These are phyloP conservation scores for Sinocyclocheilus grahami DNA, from an alignment of 2,113 vertebrate species.

Conservation along the genomic window DNA sequence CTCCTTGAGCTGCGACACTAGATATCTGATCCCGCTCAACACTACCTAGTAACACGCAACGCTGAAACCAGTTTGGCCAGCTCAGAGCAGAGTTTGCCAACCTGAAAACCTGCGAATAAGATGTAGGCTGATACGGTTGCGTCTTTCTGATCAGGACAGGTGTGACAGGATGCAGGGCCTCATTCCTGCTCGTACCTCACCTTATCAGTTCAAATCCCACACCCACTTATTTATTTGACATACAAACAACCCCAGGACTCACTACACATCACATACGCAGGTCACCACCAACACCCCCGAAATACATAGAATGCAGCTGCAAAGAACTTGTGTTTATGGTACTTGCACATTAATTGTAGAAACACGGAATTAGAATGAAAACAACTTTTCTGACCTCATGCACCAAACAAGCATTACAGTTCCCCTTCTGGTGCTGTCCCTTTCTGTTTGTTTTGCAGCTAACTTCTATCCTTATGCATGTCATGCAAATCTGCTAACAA, in stretches of 20 bases:
- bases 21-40: conserved; percentile 38
- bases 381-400: background rate
- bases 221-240: background rate
- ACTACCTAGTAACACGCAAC: conserved; percentile 31
- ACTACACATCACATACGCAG: conserved; percentile 7
- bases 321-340: background rate
- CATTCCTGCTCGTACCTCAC: background rate
- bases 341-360: background rate
- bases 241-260: background rate
- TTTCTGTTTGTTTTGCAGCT: background rate
- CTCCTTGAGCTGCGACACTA: background rate
- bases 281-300: background rate
- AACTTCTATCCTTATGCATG: background rate
- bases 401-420: background rate
- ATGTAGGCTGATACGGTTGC: conserved; percentile 2
- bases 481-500: background rate
- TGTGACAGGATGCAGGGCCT: conserved; percentile 27
- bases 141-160: conserved; percentile 8
- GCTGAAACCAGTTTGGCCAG: conserved; percentile 50
- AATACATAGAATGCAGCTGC: background rate
- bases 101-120: conserved; percentile 18
- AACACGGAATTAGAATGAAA: background rate
- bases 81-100: conserved; percentile 26
- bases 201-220: conserved; percentile 28
- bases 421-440: background rate